Evolutionary conservation across 2,797 vertebrate species (phyloP).

Genomic region (Glyptemys insculpta): DNA sequence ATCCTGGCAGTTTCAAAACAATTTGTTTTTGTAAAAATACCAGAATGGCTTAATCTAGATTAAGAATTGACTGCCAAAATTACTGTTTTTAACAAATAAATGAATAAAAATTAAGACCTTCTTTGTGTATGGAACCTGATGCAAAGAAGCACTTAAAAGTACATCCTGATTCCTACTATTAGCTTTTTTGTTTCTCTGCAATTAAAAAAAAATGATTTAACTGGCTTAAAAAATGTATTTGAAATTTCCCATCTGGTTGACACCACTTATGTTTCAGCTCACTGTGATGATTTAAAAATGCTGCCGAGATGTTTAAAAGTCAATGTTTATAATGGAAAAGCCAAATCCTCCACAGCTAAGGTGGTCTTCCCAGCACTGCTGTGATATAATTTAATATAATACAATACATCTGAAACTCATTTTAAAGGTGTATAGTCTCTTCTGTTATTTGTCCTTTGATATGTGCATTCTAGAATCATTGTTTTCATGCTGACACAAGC

Average conservation of each 20-base stretch:
- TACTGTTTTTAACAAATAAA: background rate
- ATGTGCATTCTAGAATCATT: slow-evolving; percentile 41
- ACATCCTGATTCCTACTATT: slow-evolving; percentile 34
- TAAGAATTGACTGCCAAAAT: slow-evolving; percentile 46
- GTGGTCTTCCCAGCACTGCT: background rate
- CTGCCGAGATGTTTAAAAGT: slow-evolving; percentile 68
- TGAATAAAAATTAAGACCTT: slow-evolving; percentile 35
- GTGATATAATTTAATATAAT: slow-evolving; percentile 57
- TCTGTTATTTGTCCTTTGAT: slow-evolving; percentile 26
- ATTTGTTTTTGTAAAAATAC: background rate
- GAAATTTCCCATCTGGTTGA: slow-evolving; percentile 60
- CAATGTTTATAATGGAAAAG: slow-evolving; percentile 54
- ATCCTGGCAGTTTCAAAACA: slow-evolving; percentile 11
- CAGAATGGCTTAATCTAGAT: slow-evolving; percentile 30
- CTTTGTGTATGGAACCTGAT: background rate
- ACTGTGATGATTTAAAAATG: slow-evolving; percentile 54
- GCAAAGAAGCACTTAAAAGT: slow-evolving; percentile 43
- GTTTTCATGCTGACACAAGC: background rate
- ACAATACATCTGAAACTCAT: slow-evolving; percentile 44
- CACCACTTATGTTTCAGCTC: slow-evolving; percentile 60
- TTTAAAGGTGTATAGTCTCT: slow-evolving; percentile 39
- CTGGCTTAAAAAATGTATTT: slow-evolving; percentile 46
- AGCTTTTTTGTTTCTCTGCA: slow-evolving; percentile 52
- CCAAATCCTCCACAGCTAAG: slow-evolving; percentile 39
- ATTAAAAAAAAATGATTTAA: slow-evolving; percentile 50